Conservation (phyloP, 1,140 invertebrate species). For the Drosophila sulfurigaster region DNA sequence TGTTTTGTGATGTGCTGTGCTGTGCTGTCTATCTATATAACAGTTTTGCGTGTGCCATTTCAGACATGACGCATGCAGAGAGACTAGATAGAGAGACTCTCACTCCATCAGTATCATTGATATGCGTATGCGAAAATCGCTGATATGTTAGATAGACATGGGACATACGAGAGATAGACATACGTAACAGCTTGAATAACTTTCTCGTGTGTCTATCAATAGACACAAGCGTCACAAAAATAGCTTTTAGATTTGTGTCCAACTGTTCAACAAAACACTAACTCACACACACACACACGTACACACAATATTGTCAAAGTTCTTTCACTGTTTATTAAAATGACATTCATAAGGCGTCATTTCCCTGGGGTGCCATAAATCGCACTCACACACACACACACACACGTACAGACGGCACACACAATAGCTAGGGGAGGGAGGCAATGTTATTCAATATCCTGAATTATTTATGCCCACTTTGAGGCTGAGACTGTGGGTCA, state of each 20-base stretch:
- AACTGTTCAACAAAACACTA: slow-evolving; percentile 23
- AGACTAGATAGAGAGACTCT: slow-evolving; percentile 13
- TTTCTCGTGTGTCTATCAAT: slow-evolving; percentile 59
- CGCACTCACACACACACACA: slow-evolving; percentile 41
- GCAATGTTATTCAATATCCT: slow-evolving; percentile 53
- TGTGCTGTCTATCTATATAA: slow-evolving; percentile 20
- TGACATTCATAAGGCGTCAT: slow-evolving; percentile 75
- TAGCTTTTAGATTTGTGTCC: slow-evolving; percentile 63
- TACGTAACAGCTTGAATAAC: slow-evolving; percentile 46
- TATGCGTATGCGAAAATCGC: slow-evolving; percentile 18
- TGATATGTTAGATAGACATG: slow-evolving; percentile 13
- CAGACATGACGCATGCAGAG: slow-evolving; percentile 51
- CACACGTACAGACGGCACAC: slow-evolving; percentile 49
- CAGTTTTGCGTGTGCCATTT: slow-evolving; percentile 39
- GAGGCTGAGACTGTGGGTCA: slow-evolving; percentile 35
- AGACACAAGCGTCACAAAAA: slow-evolving; percentile 66
- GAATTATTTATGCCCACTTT: slow-evolving; percentile 73
- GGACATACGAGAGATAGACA: slow-evolving; percentile 15
- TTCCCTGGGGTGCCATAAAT: slow-evolving; percentile 75
- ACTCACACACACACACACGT: slow-evolving; percentile 1
- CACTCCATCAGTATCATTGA: neutral
- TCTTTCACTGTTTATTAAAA: slow-evolving; percentile 67
- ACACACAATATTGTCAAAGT: slow-evolving; percentile 72
- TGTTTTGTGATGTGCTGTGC: neutral
- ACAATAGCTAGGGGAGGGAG: slow-evolving; percentile 15